These are phyloP conservation scores for Agrotis exclamationis DNA, from an alignment of 2,888 invertebrate species.

Conservation along the genomic window DNA sequence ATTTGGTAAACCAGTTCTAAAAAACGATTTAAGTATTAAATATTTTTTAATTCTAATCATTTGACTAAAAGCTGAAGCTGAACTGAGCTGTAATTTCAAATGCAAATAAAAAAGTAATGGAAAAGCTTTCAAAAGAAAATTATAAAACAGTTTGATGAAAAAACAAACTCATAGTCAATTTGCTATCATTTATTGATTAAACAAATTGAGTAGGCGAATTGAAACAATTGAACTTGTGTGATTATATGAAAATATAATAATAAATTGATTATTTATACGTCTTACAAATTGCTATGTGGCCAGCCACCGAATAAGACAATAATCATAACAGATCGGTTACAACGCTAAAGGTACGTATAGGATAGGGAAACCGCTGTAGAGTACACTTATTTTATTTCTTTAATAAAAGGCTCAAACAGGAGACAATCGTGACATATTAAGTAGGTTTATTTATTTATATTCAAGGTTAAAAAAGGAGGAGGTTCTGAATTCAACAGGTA, in stretches of 20 bases:
- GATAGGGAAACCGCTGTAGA: constrained; percentile 12
- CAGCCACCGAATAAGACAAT: constrained; percentile 86
- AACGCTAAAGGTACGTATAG: constrained; percentile 62
- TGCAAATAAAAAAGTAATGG: neutral
- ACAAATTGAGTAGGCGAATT: constrained; percentile 88
- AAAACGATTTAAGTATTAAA: neutral
- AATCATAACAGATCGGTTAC: constrained; percentile 65
- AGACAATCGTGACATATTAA: neutral
- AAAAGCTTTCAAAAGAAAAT: neutral
- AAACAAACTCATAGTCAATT: constrained; percentile 78
- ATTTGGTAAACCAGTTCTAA: neutral
- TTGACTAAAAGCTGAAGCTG: neutral
- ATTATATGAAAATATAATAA: constrained; percentile 86
- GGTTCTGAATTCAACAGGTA: no score
- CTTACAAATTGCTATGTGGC: constrained; percentile 85
- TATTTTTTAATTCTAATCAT: neutral
- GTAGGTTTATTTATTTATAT: neutral
- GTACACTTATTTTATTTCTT: constrained; percentile 9
- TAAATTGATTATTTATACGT: constrained; percentile 73
- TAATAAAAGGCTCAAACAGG: constrained; percentile 17
- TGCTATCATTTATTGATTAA: constrained; percentile 90
- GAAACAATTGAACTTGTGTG: constrained; percentile 82
- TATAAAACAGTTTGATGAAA: constrained; percentile 44
- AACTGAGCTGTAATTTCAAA: neutral
- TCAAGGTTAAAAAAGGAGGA: no score